Conservation (phyloP, 2,888 invertebrate species). For the Sphaerophoria taeniata region DNA sequence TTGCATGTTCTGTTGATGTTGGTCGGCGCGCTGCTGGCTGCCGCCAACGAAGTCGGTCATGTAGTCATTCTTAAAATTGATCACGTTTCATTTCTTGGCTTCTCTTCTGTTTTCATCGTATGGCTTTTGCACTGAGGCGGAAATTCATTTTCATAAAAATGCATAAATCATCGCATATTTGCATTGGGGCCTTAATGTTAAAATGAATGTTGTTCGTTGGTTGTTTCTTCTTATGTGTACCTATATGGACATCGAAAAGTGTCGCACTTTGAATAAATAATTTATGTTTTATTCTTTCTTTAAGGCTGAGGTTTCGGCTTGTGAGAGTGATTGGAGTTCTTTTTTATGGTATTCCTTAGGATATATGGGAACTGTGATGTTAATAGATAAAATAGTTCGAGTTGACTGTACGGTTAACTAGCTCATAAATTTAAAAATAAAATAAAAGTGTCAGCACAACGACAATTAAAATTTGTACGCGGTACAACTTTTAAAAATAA, state of each 20-base stretch:
- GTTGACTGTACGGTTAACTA: too few species aligned
- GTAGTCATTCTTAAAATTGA: constrained; percentile 66
- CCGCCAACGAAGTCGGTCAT: constrained; percentile 63
- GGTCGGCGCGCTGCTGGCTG: constrained; percentile 40
- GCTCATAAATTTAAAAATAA: too few species aligned
- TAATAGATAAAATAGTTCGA: too few species aligned
- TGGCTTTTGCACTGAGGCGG: constrained; percentile 51
- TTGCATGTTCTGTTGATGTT: too few species aligned
- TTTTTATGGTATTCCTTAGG: too few species aligned
- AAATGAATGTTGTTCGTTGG: constrained; percentile 17
- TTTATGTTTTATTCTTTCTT: constrained; percentile 8
- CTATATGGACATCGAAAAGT: constrained; percentile 21
- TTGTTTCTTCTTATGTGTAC: too few species aligned
- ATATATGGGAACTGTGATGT: too few species aligned
- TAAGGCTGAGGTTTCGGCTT: neutral
- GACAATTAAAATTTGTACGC: too few species aligned
- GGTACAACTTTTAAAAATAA: too few species aligned
- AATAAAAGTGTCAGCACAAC: too few species aligned
- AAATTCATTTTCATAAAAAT: constrained; percentile 60
- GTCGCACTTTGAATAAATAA: constrained; percentile 34
- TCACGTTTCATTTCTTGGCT: constrained; percentile 58
- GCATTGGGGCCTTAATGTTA: constrained; percentile 29
- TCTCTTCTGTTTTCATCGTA: constrained; percentile 26
- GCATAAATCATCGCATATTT: constrained; percentile 65
- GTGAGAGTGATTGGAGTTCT: neutral